phyloP scores from a whole-genome alignment of 2,888 invertebrate genomes.

The Conomelus anceps region DNA sequence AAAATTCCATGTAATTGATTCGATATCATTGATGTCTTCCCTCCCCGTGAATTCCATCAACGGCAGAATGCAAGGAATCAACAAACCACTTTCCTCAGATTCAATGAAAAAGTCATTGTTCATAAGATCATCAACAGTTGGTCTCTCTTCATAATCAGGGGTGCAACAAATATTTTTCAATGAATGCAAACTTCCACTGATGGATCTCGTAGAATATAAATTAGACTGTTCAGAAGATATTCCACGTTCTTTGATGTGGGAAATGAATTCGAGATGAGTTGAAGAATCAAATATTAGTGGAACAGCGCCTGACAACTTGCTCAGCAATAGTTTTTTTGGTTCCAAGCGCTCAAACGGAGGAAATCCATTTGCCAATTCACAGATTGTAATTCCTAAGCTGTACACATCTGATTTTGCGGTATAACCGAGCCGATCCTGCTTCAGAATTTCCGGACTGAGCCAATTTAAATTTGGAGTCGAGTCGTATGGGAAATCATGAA shows the following conservation, averaged over 20 bases:
- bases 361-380: not conserved
- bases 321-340: not conserved
- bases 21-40: not conserved
- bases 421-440: not conserved
- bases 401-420: not conserved
- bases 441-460: conserved; percentile 1
- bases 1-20: not conserved
- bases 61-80: not conserved
- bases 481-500: not conserved
- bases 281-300: not conserved
- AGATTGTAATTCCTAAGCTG: not conserved
- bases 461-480: not conserved
- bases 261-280: not conserved
- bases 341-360: not conserved
- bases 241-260: not conserved
- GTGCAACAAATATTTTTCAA: not conserved
- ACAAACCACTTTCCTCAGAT: not conserved
- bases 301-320: not conserved
- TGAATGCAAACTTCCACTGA: not conserved
- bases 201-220: not conserved
- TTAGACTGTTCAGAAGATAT: not conserved
- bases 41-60: not conserved
- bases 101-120: not conserved
- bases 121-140: not conserved
- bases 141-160: not conserved